Evolutionary conservation across 1,140 invertebrate species (phyloP).

Genomic region (Pseudobourletiella spinata): DNA sequence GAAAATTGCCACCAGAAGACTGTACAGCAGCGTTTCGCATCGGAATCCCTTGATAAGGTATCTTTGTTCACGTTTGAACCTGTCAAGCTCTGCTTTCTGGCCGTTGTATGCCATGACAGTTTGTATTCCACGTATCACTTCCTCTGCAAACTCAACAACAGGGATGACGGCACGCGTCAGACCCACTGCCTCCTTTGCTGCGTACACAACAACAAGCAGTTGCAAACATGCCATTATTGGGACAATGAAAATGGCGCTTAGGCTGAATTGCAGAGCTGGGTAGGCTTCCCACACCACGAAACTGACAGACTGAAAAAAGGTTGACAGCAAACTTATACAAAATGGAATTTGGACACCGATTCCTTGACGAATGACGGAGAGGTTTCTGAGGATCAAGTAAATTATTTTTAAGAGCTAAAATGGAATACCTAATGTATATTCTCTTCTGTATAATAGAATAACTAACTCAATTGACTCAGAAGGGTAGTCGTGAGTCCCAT

Average conservation of each 20-base stretch:
- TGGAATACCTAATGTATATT: neutral
- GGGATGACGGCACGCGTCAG: neutral
- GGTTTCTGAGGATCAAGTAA: neutral
- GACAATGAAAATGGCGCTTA: neutral
- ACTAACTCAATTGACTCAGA: neutral
- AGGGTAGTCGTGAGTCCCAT: neutral
- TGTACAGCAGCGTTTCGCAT: neutral
- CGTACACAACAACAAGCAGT: neutral
- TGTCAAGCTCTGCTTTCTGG: neutral
- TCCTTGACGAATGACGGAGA: neutral
- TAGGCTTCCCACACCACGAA: neutral
- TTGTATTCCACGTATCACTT: neutral
- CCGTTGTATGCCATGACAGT: neutral
- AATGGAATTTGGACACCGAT: neutral
- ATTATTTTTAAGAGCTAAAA: too few relatives aligned
- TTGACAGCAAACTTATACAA: neutral
- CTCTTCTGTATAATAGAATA: neutral
- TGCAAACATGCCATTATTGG: neutral
- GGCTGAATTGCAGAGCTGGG: neutral
- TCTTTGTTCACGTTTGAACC: neutral
- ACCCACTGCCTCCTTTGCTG: neutral
- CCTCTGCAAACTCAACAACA: neutral
- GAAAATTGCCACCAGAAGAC: neutral
- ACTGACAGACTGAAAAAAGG: neutral
- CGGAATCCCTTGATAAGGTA: neutral